Percentiles rank a stretch among this genome's conserved stretches.
Conservation (phyloP, 23 tunicate genomes). For the Ascidia mentula region DNA sequence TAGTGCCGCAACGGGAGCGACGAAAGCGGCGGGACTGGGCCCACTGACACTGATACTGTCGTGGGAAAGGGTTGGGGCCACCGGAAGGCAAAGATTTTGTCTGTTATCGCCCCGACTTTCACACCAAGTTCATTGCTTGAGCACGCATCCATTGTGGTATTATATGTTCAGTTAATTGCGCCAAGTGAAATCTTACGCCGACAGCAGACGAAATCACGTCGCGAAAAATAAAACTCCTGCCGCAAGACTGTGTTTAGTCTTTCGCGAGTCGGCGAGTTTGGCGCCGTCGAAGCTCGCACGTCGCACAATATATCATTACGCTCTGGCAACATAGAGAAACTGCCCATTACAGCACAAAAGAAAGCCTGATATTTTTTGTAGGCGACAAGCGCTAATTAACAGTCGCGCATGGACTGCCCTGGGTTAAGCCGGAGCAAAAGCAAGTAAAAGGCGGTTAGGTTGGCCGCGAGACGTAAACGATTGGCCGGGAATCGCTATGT, state of each 20-base stretch:
- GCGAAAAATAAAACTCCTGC: background rate
- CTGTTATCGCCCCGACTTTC: background rate
- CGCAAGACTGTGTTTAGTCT: background rate
- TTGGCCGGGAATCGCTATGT: no score
- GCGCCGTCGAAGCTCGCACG: background rate
- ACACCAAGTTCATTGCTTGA: background rate
- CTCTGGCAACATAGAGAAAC: background rate
- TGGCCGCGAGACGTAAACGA: no score
- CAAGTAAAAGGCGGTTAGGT: no score
- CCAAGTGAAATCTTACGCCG: no score
- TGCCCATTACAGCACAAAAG: background rate
- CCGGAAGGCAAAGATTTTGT: background rate
- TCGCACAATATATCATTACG: background rate
- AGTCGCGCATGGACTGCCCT: background rate
- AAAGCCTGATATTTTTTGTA: conserved; percentile 3
- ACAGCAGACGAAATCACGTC: background rate
- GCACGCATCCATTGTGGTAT: background rate
- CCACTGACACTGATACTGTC: background rate
- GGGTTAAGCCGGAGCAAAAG: no score
- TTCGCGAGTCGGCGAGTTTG: background rate
- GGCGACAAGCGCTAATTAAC: background rate
- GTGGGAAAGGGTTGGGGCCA: background rate
- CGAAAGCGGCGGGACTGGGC: background rate
- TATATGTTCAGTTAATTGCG: background rate
- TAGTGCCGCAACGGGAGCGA: background rate